Evolutionary conservation across 2,888 invertebrate species (phyloP), one percentile per base, ranked within the genome.

Genomic region (Teinopalpus imperialis): DNA sequence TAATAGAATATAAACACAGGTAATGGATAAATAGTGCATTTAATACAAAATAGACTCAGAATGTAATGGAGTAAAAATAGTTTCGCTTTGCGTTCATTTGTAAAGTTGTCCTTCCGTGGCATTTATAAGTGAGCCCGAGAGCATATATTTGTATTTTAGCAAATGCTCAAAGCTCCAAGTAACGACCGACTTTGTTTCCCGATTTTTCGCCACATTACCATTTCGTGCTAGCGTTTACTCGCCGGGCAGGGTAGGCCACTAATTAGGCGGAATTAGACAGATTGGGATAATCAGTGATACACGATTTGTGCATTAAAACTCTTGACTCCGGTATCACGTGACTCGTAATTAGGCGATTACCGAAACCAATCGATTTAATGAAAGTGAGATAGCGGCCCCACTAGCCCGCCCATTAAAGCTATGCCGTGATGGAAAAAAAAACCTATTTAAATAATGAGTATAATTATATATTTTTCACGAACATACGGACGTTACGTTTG

Each of bases 321-420:
- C 76, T 77, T 72, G 78, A 81, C 71, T 77, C 63, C 56, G 63
- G 63, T 69, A 81, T 82, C 83, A 85, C 82, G 81, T 76, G 77
- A 69, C 69, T 66, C 68, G 74, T 87, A 87, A 87, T 88, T 82
- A 88, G 87, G 76, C 82, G 81, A 88, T 88, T 87, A 86, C 87
- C 88, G 86, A 83, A 85, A 69, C 87, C 81, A 85, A 88, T 88
- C 88, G 87, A 86, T 88, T 73, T 86, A 86, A 87, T 81, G 82
- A 83, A 82, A 80, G 71, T 75, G 68, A 83, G 85, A 85, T 85
- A 83, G 82, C 81, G 75, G 74, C 76, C 63, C 61, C 78, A 69
- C 73, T 71, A 68, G 69, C 72, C 77, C 76, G 70, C 77, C 85
- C 80, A 85, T 86, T 82, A 83, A 74, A 75, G 65, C 78, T 75